Evolutionary conservation across 2,113 vertebrate species (phyloP).

Genomic region (Panthera leo): DNA sequence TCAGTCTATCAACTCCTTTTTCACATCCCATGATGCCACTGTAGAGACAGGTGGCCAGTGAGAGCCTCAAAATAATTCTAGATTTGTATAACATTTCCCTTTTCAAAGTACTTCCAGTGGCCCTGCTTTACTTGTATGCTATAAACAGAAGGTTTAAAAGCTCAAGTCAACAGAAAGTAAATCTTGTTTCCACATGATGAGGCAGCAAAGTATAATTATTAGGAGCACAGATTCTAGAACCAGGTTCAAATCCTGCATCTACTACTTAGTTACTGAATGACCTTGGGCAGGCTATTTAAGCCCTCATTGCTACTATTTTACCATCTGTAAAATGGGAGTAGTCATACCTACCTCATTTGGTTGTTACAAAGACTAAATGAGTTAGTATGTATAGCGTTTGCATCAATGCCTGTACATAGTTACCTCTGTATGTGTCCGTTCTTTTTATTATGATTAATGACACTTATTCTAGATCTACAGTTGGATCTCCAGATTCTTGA

Average conservation of each 20-base stretch:
- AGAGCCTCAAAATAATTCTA: neutral
- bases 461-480: neutral
- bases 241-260: neutral
- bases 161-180: conserved; percentile 16
- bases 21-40: neutral
- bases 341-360: neutral
- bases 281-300: neutral
- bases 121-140: neutral
- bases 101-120: neutral
- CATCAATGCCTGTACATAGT: too few relatives aligned
- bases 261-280: neutral
- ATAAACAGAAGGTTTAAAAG: neutral
- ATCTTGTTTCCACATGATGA: neutral
- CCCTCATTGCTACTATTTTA: neutral
- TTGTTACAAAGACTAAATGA: neutral
- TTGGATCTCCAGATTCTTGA: neutral
- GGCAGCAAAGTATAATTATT: neutral
- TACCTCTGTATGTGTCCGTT: neutral
- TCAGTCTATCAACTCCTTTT: neutral
- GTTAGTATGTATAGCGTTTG: neutral
- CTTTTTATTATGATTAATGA: neutral
- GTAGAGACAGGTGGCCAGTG: neutral
- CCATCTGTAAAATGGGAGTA: neutral
- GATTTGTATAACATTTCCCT: neutral
- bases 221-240: neutral